phyloP scores from a whole-genome alignment of 2,113 vertebrate genomes.

The Lycaon pictus region DNA sequence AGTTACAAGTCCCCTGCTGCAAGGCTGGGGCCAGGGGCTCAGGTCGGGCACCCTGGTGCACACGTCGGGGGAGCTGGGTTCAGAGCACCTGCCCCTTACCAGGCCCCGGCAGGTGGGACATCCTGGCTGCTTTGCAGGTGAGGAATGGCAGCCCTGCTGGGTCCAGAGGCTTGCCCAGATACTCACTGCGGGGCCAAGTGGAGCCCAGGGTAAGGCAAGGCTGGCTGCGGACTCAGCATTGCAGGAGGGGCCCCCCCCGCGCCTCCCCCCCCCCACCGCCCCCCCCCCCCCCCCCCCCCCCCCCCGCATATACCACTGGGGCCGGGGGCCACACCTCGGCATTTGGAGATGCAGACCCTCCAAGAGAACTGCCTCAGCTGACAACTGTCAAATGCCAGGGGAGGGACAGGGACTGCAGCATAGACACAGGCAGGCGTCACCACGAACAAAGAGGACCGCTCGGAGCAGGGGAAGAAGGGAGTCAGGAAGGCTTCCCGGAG shows the following conservation, averaged over 20 bases:
- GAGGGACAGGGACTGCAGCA: background rate
- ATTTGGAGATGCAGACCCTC: background rate
- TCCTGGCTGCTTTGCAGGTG: background rate
- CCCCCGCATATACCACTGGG: rapidly evolving
- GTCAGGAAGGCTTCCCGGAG: background rate
- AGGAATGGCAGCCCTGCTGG: background rate
- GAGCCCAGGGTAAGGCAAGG: background rate
- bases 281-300: too few species aligned
- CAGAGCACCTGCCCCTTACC: background rate
- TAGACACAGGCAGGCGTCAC: background rate
- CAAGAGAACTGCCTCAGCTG: background rate
- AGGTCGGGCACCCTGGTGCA: too few species aligned
- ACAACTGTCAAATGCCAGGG: background rate
- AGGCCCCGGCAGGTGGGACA: background rate
- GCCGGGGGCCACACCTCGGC: background rate
- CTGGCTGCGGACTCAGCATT: background rate
- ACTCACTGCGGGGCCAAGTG: rapidly evolving
- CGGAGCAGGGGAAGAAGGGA: background rate
- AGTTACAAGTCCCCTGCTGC: background rate
- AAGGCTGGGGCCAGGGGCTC: background rate
- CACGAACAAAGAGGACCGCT: background rate
- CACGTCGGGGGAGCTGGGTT: background rate
- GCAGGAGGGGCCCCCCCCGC: background rate
- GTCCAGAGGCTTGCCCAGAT: background rate
- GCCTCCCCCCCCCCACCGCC: too few species aligned